Base-by-base conservation (phyloP, 2,888 invertebrate species). In the Apodemia mormo region DNA sequence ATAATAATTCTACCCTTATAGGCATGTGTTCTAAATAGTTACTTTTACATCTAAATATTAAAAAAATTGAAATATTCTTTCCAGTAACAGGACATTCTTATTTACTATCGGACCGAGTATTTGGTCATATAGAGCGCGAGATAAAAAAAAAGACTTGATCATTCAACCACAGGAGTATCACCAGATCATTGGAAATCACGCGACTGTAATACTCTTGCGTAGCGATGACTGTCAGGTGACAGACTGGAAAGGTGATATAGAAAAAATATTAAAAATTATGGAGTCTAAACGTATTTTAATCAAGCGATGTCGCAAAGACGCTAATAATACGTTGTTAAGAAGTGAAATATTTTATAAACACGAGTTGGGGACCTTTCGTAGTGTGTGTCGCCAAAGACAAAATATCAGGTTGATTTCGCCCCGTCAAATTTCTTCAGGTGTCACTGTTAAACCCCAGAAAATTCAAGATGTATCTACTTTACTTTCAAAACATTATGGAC, bases 231-330 rank as follows among this genome's bases (percentile, higher is more conserved):
- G 61, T 40, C 45, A 61, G 30, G 30, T 71, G n/a, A n/a, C n/a
- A n/a, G 67, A 71, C 40, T 71, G 69, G 68, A 71, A 69, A 68
- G 66, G 58, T 61, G 68, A 66, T 49, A 52, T 65, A 2, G 66
- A 66, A 45, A 67, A 22, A 70, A 43, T 68, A 33, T 43, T 73
- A 40, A 73, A 70, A 72, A 68, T 72, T 54, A 73, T 69, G 69
- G 68, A 73, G 45, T 71, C 66, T 61, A 73, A 73, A 67, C 49
- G 68, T 12, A 66, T 71, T 45, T 61, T 68, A 66, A 66, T 68
- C 37, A 71, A 66, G 66, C 58, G 71, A 52, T 71, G 66, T 64
- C 65, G 58, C 66, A 71, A 45, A 56, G 56, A 69, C 8, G 40
- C 58, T 45, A 45, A 37, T 37, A 71, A 65, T 52, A 56, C 66